Base-by-base conservation (phyloP, 2,888 invertebrate species). In the Parascotia fuliginaria region DNA sequence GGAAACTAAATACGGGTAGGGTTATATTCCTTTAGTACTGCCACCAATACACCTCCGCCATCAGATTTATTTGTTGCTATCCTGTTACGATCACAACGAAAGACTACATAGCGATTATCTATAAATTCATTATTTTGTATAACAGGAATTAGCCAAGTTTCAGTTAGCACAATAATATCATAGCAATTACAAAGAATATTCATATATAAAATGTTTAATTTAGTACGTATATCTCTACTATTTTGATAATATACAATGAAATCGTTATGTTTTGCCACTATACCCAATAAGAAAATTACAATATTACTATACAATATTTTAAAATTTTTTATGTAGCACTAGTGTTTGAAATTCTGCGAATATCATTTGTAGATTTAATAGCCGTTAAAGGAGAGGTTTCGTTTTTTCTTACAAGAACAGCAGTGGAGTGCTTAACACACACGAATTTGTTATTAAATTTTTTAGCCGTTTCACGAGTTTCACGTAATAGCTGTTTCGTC, bases 31-130 rank as follows among this genome's bases (percentile, higher is more conserved):
- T 22, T 31, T 13, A 41, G 16, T 6, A 41, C 22, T 3, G 41
- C 40, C 2, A 40, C 22, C 7, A 40, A 12, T 6, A 40, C 40
- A 13, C 40, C 40, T 5, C 41, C 41, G 1, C 41, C 41, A 5
- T 42, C 33, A 5, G 14, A 27, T 27, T 42, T 42, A 15, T n/a
- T n/a, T 2, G 41, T 42, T 2, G 33, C 41, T 7, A 4, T n/a
- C n/a, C 41, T 22, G 7, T 42, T 9, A n/a, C 41, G 33, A n/a
- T 42, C 42, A n/a, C 36, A 36, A 9, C 42, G 42, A 28, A 42
- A 42, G 2, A 42, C 42, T 1, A 16, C 13, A 2, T 42, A 42
- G 11, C 42, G 42, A 4, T 42, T 16, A 28, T 42, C 42, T 9
- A 36, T 36, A 16, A 36, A 16, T 12, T 42, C 41, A 7, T 24